Conservation (phyloP, 2,888 invertebrate genomes). For the Eupithecia abbreviata region DNA sequence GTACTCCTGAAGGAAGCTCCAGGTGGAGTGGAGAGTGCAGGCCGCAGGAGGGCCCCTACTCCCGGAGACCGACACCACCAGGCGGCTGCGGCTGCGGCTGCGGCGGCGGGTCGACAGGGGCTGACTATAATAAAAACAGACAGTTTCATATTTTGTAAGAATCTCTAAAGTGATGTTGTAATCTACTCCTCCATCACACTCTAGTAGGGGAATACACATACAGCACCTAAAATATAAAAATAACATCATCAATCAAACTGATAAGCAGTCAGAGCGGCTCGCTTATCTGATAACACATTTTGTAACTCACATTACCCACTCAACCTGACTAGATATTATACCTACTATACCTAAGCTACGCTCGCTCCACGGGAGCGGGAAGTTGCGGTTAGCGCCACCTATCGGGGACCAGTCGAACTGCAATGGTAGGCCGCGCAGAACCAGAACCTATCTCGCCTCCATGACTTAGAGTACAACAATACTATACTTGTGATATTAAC, state of each 20-base stretch:
- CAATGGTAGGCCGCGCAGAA: background rate
- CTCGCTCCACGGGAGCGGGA: background rate
- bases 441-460: background rate
- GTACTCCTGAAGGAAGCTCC: no score
- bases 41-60: no score
- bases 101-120: background rate
- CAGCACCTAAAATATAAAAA: conserved; percentile 35
- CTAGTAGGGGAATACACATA: background rate
- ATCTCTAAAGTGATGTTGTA: background rate
- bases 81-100: background rate
- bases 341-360: background rate
- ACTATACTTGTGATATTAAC: background rate
- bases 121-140: background rate
- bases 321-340: background rate
- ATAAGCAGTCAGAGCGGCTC: conserved; percentile 41
- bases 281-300: conserved; percentile 42
- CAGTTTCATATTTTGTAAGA: background rate
- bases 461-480: background rate
- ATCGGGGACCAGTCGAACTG: background rate
- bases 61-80: background rate
- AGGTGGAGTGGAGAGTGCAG: no score
- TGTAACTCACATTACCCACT: conserved; percentile 22
- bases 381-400: conserved; percentile 20
- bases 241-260: conserved; percentile 48
- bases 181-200: background rate